phyloP scores from a whole-genome alignment of 2,888 invertebrate genomes.

The Amblyjoppa proteus region DNA sequence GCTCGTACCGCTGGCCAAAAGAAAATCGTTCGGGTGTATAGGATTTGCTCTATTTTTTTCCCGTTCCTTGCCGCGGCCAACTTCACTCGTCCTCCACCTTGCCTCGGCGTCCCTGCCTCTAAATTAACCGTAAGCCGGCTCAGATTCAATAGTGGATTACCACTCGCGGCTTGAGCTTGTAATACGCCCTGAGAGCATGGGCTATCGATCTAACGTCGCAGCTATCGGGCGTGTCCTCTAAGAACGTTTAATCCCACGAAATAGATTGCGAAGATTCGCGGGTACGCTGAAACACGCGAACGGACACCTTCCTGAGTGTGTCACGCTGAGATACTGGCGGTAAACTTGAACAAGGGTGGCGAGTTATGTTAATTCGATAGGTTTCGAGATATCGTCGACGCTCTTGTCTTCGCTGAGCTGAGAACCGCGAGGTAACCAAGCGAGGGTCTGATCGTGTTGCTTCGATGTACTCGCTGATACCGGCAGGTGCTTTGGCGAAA shows the following conservation, averaged over 20 bases:
- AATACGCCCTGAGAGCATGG: constrained; percentile 59
- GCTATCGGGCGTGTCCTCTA: constrained; percentile 67
- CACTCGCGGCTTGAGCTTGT: constrained; percentile 69
- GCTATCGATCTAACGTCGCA: constrained; percentile 64
- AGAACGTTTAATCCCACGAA: constrained; percentile 73
- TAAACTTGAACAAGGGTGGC: neutral
- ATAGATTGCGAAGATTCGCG: constrained; percentile 70
- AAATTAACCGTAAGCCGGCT: constrained; percentile 75
- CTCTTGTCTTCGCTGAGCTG: no score
- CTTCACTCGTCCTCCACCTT: neutral
- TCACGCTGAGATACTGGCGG: constrained; percentile 22
- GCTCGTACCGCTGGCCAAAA: constrained; percentile 5
- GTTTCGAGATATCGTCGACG: neutral
- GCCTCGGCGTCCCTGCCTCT: constrained; percentile 47
- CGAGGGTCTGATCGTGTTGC: no score
- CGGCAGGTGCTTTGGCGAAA: no score
- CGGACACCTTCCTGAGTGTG: constrained; percentile 12
- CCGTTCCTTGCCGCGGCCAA: neutral
- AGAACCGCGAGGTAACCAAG: no score
- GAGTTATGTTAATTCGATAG: constrained; percentile 1
- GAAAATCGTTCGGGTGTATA: neutral
- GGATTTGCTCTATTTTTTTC: constrained; percentile 10
- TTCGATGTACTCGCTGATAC: no score
- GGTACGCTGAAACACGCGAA: constrained; percentile 19
- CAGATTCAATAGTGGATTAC: constrained; percentile 71